Base-by-base conservation (phyloP, 1,140 invertebrate genomes). In the Drosophila oshimai region DNA sequence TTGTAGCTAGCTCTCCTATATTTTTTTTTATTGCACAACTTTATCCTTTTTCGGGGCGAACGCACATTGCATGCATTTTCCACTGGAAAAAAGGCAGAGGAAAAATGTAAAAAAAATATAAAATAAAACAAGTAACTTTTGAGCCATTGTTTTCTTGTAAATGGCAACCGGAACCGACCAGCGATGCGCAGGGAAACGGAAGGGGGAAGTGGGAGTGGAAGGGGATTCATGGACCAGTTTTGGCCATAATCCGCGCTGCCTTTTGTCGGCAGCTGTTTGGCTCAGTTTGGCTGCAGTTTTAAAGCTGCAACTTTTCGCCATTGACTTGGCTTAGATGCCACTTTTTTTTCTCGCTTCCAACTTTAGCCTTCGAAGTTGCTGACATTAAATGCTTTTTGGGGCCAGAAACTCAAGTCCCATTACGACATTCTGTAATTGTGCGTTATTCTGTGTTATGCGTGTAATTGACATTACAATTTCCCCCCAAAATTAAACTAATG, bases 101-200 rank as follows among this genome's bases (percentile, higher is more conserved):
- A 45, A 20, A 34, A 31, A 13, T 29, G 41, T 37, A 51, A 54
- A 62, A 78, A 60, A 72, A 37, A 22, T n/a, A n/a, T n/a, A n/a
- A 26, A 45, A 45, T 17, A 50, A 41, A 58, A 31, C 33, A 47
- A 12, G 36, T 33, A 70, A 47, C 54, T 78, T 83, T 79, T 68
- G 55, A 65, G 53, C 81, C 80, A 84, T 84, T 84, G 80, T 84
- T 87, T 86, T 80, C 51, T 71, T 86, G 80, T 68, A 87, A 86
- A 86, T 87, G 80, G 80, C 75, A 60, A 84, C 71, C 29, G 68
- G 31, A 73, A 41, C 20, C 60, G 34, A 12, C 42, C 44, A 4
- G 54, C 34, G 20, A 42, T 57, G 26, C 13, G 9, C 57, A 28
- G 13, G n/a, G 13, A 42, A 42, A 5, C 7, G 3, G 12, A 3